Evolutionary conservation across 2,888 invertebrate genomes (phyloP), one percentile per base, ranked within the genome.

Genomic region (Scaptomyza cyrtandrae): DNA sequence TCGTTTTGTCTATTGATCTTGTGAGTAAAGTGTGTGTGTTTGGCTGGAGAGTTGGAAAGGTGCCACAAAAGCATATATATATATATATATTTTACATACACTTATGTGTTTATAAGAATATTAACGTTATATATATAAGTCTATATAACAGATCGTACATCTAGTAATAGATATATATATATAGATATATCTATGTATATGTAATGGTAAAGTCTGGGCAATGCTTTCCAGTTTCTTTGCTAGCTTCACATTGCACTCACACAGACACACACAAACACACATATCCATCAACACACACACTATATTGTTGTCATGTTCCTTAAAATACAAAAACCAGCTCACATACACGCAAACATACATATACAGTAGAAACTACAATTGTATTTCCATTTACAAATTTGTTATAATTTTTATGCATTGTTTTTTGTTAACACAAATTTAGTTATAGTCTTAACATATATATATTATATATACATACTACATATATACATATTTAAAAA

Each of bases 1-100:
- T 85, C 90, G 92, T 55, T 92, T 91, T 77, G 91, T 92, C 44
- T 92, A 85, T 76, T 91, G 84, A 90, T 68, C 39, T 27, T 57
- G 64, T 48, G 53, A 54, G 71, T 64, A 64, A 44, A 49, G 39
- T 37, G 37, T n/a, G 48, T 49, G 27, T 44, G 46, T 24, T 52
- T 13, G 29, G 27, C 43, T 68, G 48, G 55, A 13, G 46, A 37
- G 43, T 33, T 46, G 19, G 58, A 52, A 62, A 49, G 33, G 52
- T 29, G 53, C 11, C n/a, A 37, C 10, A 43, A 11, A 14, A 4
- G 1, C 24, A 31, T 27, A 58, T 56, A 53, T 19, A 19, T 50
- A 46, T 43, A 46, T 59, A 57, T 53, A 52, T 70, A 44, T 56
- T 27, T 27, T 24, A 24, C 3, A 24, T 24, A 24, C 24, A 24